Evolutionary conservation across 2,888 invertebrate species (phyloP).

Genomic region (Sylvicola cinctus): DNA sequence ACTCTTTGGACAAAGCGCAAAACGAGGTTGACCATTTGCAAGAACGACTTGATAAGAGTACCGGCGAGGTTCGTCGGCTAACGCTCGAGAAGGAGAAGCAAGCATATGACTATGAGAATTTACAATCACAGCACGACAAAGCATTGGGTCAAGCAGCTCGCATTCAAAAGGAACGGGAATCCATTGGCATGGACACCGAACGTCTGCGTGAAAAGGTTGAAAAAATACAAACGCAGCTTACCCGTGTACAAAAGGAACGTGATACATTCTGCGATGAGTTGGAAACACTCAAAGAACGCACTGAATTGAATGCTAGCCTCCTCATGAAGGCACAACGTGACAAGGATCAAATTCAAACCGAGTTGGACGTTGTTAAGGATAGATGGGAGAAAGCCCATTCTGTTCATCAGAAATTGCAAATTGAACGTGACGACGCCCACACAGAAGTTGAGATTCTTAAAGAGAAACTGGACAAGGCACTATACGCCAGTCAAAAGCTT

Average conservation of each 20-base stretch:
- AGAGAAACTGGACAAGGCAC: constrained; percentile 75
- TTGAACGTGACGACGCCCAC: constrained; percentile 68
- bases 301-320: constrained; percentile 63
- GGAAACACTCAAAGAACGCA: constrained; percentile 59
- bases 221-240: constrained; percentile 63
- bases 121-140: constrained; percentile 81
- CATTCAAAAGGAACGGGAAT: constrained; percentile 77
- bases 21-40: constrained; percentile 78
- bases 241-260: constrained; percentile 74
- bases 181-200: constrained; percentile 64
- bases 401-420: constrained; percentile 65
- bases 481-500: constrained; percentile 61
- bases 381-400: constrained; percentile 73
- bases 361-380: constrained; percentile 70
- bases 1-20: constrained; percentile 71
- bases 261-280: constrained; percentile 65
- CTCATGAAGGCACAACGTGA: constrained; percentile 67
- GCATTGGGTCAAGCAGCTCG: constrained; percentile 69
- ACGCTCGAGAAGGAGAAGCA: constrained; percentile 75
- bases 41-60: constrained; percentile 67
- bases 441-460: constrained; percentile 72
- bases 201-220: constrained; percentile 75
- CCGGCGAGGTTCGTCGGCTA: constrained; percentile 53
- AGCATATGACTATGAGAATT: constrained; percentile 74
- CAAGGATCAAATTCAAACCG: constrained; percentile 63